These are phyloP conservation scores for Peromyscus maniculatus DNA, from an alignment of 2,113 vertebrate genomes.

Conservation along the genomic window DNA sequence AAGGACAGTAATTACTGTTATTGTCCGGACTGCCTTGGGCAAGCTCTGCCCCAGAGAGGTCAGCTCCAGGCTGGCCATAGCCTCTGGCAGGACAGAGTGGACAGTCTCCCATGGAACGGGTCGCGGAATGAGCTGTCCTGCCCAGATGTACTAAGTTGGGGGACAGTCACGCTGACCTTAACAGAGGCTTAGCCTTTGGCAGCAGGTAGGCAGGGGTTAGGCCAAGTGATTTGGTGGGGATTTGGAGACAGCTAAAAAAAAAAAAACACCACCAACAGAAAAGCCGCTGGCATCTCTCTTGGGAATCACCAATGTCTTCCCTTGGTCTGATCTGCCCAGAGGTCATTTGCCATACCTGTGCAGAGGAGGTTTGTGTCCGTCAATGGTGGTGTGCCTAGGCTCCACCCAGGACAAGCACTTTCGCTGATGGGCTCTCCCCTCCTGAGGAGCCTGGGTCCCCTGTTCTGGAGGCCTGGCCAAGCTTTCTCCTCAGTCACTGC, in stretches of 20 bases:
- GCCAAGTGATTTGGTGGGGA: slow-evolving; percentile 18
- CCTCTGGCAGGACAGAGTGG: not conserved
- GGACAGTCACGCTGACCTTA: slow-evolving; percentile 51
- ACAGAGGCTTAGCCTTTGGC: slow-evolving; percentile 43
- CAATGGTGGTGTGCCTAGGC: not conserved
- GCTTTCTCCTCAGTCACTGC: not conserved
- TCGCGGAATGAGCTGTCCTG: not conserved
- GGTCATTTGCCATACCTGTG: not conserved
- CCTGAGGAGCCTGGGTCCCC: not conserved
- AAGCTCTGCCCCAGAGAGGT: slow-evolving; percentile 11
- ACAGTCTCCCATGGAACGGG: not conserved
- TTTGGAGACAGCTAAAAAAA: not conserved
- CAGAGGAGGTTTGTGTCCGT: not conserved
- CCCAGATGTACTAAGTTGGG: not conserved
- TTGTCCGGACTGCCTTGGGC: not conserved
- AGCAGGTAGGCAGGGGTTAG: not conserved
- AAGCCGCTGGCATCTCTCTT: not conserved
- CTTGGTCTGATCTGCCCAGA: not conserved
- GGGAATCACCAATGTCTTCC: not conserved
- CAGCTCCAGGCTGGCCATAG: not conserved
- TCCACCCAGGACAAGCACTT: not conserved
- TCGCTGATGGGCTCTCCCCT: not conserved
- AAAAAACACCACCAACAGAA: no score
- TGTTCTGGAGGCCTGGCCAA: not conserved
- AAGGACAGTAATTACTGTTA: not conserved